A percentile compares a stretch with the other conserved stretches of the same genome.
Conservation (phyloP, 2,888 invertebrate genomes). For the Latrodectus hesperus region DNA sequence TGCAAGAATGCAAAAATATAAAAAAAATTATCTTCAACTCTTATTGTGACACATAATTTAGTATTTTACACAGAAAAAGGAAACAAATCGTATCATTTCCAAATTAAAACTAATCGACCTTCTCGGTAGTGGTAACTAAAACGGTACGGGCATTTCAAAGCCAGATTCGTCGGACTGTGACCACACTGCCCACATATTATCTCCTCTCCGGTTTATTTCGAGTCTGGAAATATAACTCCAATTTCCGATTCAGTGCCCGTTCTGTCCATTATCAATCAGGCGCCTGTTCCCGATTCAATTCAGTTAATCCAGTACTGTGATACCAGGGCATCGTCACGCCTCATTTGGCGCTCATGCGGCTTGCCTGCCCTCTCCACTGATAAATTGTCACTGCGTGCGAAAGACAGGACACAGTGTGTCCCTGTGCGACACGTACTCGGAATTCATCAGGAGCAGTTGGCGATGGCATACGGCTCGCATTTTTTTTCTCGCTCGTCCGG, state of each 20-base stretch:
- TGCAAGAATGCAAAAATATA: no score
- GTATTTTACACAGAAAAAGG: no score
- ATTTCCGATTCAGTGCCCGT: slow-evolving; percentile 52
- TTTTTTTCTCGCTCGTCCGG: neutral
- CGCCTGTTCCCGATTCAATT: slow-evolving; percentile 45
- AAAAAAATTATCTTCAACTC: no score
- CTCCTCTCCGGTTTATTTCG: slow-evolving; percentile 12
- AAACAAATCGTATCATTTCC: neutral
- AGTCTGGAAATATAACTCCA: slow-evolving; percentile 50
- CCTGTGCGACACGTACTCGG: slow-evolving; percentile 27
- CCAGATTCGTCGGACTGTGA: slow-evolving; percentile 19
- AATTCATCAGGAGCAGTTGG: slow-evolving; percentile 47
- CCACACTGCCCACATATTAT: slow-evolving; percentile 23
- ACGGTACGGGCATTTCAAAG: slow-evolving; percentile 22
- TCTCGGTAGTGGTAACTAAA: slow-evolving; percentile 1
- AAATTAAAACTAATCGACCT: slow-evolving; percentile 23
- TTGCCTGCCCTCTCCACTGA: slow-evolving; percentile 13
- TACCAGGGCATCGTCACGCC: slow-evolving; percentile 39
- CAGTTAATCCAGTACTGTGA: slow-evolving; percentile 51
- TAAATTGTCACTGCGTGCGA: slow-evolving; percentile 43
- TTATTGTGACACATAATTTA: no score
- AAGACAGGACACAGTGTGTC: slow-evolving; percentile 15
- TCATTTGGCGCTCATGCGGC: slow-evolving; percentile 30
- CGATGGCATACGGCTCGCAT: neutral
- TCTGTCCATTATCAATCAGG: slow-evolving; percentile 42